Evolutionary conservation across 1,140 invertebrate species (phyloP).

Genomic region (Goniozus legneri): DNA sequence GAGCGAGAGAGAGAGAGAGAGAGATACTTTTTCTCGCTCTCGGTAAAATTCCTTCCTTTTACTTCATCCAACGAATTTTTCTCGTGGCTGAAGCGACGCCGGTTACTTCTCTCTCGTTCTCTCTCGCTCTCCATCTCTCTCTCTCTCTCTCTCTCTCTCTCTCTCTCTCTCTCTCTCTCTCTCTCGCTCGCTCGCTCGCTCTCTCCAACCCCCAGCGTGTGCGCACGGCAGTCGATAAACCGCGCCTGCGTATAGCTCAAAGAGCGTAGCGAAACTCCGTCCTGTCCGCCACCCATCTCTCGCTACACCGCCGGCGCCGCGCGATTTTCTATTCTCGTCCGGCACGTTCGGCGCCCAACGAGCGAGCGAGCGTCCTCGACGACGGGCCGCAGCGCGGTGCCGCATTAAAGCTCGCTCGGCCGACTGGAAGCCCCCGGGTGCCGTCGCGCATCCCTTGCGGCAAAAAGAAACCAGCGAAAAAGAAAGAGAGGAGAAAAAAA

Average conservation of each 20-base stretch:
- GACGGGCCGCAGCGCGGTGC: too few species aligned
- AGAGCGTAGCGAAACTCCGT: slow-evolving; percentile 17
- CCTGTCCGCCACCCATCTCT: neutral
- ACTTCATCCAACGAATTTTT: too few species aligned
- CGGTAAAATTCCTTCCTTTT: neutral
- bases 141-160: neutral
- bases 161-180: neutral
- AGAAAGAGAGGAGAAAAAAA: too few species aligned
- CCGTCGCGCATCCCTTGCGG: too few species aligned
- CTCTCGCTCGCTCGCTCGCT: too few species aligned
- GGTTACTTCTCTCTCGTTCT: slow-evolving; percentile 9
- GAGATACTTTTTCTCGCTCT: neutral
- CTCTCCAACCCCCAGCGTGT: too few species aligned
- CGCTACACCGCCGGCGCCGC: neutral
- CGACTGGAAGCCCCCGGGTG: too few species aligned
- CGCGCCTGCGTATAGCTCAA: slow-evolving; percentile 33
- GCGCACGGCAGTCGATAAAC: slow-evolving; percentile 36
- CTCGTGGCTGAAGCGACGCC: slow-evolving; percentile 11
- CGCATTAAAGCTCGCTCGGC: too few species aligned
- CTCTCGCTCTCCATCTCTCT: neutral
- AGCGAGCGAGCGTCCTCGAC: too few species aligned
- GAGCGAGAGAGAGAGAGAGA: slow-evolving; percentile 1
- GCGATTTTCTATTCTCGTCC: slow-evolving; percentile 24
- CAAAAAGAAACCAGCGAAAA: too few species aligned
- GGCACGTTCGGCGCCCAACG: slow-evolving; percentile 23